phyloP scores from a whole-genome alignment of 2,888 invertebrate species.

The Hanleya hanleyi region DNA sequence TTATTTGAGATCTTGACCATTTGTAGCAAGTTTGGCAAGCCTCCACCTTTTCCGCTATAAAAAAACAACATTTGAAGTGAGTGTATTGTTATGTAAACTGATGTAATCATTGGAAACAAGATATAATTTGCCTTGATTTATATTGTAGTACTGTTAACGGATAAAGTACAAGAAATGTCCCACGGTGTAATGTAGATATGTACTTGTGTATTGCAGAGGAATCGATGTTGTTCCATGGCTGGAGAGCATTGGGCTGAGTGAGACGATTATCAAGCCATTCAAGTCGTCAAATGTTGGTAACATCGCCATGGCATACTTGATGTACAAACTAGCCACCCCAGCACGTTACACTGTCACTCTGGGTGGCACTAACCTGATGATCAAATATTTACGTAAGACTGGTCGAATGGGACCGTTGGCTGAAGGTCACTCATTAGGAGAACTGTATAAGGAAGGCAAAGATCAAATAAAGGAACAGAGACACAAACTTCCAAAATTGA shows the following conservation, averaged over 20 bases:
- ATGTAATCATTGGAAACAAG: too few relatives aligned
- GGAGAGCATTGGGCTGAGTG: slow-evolving; percentile 85
- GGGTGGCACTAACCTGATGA: slow-evolving; percentile 89
- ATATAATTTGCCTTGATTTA: too few relatives aligned
- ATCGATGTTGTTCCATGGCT: slow-evolving; percentile 89
- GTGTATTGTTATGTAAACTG: too few relatives aligned
- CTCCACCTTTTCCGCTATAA: too few relatives aligned
- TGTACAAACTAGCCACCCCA: slow-evolving; percentile 95
- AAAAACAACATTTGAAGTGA: too few relatives aligned
- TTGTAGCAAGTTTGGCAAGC: too few relatives aligned
- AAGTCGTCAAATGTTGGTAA: slow-evolving; percentile 86
- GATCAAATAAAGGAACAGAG: slow-evolving; percentile 42
- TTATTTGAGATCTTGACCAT: too few relatives aligned
- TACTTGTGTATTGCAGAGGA: slow-evolving; percentile 82
- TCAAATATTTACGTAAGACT: slow-evolving; percentile 84
- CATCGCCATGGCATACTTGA: slow-evolving; percentile 89
- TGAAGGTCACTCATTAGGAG: slow-evolving; percentile 50
- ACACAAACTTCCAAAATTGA: not conserved
- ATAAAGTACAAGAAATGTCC: too few relatives aligned
- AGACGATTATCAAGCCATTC: slow-evolving; percentile 84
- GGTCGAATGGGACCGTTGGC: slow-evolving; percentile 88
- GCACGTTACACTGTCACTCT: slow-evolving; percentile 93
- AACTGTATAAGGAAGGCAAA: slow-evolving; percentile 56
- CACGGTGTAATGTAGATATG: too few relatives aligned
- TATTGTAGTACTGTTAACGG: too few relatives aligned